Conservation (phyloP, 2,888 invertebrate species). For the Tryphoninae sp. region DNA sequence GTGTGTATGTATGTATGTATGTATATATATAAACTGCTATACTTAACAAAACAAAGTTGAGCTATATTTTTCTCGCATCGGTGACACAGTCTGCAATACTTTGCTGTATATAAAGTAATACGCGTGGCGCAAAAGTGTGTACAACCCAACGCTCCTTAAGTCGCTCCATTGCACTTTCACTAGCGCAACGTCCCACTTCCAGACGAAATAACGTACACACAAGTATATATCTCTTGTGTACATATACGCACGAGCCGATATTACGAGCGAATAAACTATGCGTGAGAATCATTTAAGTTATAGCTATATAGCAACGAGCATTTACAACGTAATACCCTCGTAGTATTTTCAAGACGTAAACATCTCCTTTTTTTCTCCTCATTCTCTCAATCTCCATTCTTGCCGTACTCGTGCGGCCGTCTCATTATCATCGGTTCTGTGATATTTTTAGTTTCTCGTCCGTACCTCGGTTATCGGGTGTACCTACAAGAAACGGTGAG, state of each 20-base stretch:
- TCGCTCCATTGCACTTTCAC: constrained; percentile 57
- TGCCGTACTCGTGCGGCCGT: constrained; percentile 4
- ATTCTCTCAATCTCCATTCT: constrained; percentile 5
- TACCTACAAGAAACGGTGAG: background rate
- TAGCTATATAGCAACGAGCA: constrained; percentile 9
- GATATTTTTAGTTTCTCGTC: constrained; percentile 40
- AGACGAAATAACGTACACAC: constrained; percentile 23
- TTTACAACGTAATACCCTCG: constrained; percentile 37
- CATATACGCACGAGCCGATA: background rate
- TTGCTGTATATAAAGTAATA: background rate
- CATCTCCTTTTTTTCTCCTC: constrained; percentile 24
- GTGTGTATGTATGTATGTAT: background rate
- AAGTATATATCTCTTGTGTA: background rate
- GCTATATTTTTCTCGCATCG: constrained; percentile 59
- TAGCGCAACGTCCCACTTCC: constrained; percentile 54
- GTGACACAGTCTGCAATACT: constrained; percentile 54
- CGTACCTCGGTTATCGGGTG: background rate
- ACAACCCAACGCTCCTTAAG: constrained; percentile 4
- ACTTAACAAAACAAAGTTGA: constrained; percentile 57
- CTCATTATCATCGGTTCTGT: constrained; percentile 27
- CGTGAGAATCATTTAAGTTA: constrained; percentile 49
- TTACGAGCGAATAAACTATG: background rate
- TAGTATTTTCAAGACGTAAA: constrained; percentile 44
- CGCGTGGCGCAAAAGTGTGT: constrained; percentile 13
- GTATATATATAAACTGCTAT: constrained; percentile 11